Percentiles rank a stretch among this genome's conserved stretches.
phyloP scores from a whole-genome alignment of 2,113 vertebrate genomes.

The Turnix velox region DNA sequence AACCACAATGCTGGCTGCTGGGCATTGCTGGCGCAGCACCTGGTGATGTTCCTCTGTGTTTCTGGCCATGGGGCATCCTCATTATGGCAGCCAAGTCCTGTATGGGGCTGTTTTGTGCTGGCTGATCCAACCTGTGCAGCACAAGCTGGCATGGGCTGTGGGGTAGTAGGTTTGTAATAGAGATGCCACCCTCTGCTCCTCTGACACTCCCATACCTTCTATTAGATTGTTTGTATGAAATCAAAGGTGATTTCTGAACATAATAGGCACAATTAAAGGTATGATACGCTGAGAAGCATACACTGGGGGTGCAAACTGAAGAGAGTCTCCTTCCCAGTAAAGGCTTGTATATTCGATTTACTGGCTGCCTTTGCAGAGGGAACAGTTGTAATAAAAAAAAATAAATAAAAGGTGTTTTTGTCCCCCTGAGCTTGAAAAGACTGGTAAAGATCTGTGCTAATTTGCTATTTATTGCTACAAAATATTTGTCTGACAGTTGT shows the following conservation, averaged over 20 bases:
- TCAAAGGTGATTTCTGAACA: background rate
- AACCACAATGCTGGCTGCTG: background rate
- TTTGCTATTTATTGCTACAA: background rate
- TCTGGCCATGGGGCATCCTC: background rate
- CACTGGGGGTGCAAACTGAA: background rate
- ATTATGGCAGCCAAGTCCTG: background rate
- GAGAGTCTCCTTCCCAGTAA: background rate
- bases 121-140: background rate
- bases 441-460: background rate
- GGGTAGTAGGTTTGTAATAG: background rate
- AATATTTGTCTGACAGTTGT: background rate
- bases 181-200: background rate
- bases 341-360: background rate
- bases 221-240: background rate
- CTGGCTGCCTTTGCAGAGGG: background rate
- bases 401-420: background rate
- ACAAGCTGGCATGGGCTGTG: rapidly evolving
- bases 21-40: background rate
- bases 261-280: background rate
- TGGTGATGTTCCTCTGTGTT: background rate
- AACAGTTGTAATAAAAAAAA: background rate
- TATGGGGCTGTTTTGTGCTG: rapidly evolving
- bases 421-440: background rate
- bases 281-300: background rate
- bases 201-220: background rate